phyloP scores from a whole-genome alignment of 2,888 invertebrate genomes.

The Heliconius aoede region DNA sequence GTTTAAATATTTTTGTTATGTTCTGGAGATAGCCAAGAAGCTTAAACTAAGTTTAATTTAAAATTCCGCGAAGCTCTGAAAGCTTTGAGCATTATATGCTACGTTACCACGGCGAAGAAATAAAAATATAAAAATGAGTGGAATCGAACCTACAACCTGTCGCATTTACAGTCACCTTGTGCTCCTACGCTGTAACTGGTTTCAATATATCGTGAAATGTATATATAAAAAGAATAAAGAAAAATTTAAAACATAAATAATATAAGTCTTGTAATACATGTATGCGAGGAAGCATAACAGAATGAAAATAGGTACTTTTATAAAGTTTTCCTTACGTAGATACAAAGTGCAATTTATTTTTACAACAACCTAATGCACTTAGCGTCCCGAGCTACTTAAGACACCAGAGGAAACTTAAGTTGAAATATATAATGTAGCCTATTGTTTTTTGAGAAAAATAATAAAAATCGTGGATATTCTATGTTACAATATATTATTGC shows the following conservation, averaged over 20 bases:
- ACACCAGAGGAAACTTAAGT: slow-evolving; percentile 13
- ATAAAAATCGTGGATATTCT: not conserved
- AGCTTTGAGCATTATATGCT: not conserved
- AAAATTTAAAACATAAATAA: slow-evolving; percentile 1
- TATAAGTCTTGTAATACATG: not conserved
- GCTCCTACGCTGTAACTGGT: too few relatives aligned
- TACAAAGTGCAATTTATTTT: slow-evolving; percentile 22
- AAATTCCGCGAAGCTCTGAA: too few relatives aligned
- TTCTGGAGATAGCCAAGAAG: not conserved
- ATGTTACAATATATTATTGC: too few relatives aligned
- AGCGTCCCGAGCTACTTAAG: slow-evolving; percentile 21
- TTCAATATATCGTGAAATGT: too few relatives aligned
- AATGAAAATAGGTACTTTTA: not conserved
- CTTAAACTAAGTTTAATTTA: not conserved
- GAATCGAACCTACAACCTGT: too few relatives aligned
- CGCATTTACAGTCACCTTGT: too few relatives aligned
- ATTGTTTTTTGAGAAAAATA: not conserved
- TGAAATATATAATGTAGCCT: not conserved
- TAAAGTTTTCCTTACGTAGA: slow-evolving; percentile 16
- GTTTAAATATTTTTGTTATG: too few relatives aligned
- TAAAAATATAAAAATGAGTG: too few relatives aligned
- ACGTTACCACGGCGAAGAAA: too few relatives aligned
- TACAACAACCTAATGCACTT: slow-evolving; percentile 23
- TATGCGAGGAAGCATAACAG: slow-evolving; percentile 4
- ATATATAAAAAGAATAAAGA: not conserved